A percentile compares a stretch with the other conserved stretches of the same genome.
Evolutionary conservation across 1,140 invertebrate species (phyloP).

Genomic region (Cydia strobilella): DNA sequence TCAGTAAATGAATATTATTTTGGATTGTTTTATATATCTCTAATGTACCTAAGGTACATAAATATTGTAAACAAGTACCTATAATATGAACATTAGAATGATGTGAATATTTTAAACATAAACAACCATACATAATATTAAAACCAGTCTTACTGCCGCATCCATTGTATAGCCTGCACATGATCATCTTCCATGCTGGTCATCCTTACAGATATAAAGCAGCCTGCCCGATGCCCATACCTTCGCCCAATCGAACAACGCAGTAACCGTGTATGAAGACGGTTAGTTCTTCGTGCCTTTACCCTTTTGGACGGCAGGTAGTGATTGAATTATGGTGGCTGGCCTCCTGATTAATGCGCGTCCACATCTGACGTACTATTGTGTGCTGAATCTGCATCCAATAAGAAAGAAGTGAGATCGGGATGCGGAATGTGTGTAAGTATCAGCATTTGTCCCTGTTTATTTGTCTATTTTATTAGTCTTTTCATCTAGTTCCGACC

Average conservation of each 20-base stretch:
- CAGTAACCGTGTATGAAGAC: not conserved
- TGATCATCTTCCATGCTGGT: not conserved
- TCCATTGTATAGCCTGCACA: not conserved
- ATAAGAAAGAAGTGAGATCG: constrained; percentile 53
- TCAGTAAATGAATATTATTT: too few species aligned
- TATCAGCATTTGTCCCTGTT: constrained; percentile 55
- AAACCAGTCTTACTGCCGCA: not conserved
- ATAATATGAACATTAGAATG: too few species aligned
- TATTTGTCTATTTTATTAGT: constrained; percentile 19
- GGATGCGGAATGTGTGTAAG: constrained; percentile 51
- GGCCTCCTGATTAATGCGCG: constrained; percentile 76
- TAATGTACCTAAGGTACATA: too few species aligned
- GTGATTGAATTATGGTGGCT: constrained; percentile 77
- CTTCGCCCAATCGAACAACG: not conserved
- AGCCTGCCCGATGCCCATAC: constrained; percentile 20
- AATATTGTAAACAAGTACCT: too few species aligned
- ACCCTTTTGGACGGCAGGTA: constrained; percentile 28
- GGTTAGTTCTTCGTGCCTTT: not conserved
- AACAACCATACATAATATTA: too few species aligned
- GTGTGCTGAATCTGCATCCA: constrained; percentile 73
- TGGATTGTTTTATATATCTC: too few species aligned
- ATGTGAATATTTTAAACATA: too few species aligned
- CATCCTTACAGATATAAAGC: constrained; percentile 27
- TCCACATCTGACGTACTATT: constrained; percentile 72
- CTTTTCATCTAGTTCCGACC: not conserved